Percentiles rank a stretch among this genome's conserved stretches.
phyloP scores from a whole-genome alignment of 2,888 invertebrate genomes.

The Geophilus truncorum region DNA sequence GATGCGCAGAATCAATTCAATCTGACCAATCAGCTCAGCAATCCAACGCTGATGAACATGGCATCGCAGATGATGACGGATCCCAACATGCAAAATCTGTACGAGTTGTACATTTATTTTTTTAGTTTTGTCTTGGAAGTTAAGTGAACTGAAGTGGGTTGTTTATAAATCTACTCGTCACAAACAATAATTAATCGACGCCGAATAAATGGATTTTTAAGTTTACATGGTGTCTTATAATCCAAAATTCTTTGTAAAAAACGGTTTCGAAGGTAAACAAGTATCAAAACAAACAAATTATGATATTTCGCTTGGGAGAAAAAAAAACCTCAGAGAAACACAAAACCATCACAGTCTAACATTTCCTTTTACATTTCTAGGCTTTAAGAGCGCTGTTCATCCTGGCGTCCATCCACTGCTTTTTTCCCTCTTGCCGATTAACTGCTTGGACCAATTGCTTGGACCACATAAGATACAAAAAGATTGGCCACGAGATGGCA shows the following conservation, averaged over 20 bases:
- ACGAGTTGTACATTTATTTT: too few relatives aligned
- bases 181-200: too few relatives aligned
- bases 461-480: too few relatives aligned
- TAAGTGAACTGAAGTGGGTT: background rate
- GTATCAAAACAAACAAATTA: too few relatives aligned
- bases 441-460: conserved; percentile 88
- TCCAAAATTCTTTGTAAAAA: too few relatives aligned
- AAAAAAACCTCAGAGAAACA: too few relatives aligned
- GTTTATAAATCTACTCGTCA: too few relatives aligned
- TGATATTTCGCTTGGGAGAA: too few relatives aligned
- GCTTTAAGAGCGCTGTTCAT: conserved; percentile 81
- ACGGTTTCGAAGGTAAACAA: too few relatives aligned
- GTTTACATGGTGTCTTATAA: too few relatives aligned
- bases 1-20: conserved; percentile 51
- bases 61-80: conserved; percentile 75
- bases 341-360: background rate
- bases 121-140: too few relatives aligned
- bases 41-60: conserved; percentile 77
- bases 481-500: conserved; percentile 92
- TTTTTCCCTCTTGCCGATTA: conserved; percentile 86
- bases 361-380: conserved; percentile 51
- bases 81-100: conserved; percentile 73
- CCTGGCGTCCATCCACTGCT: conserved; percentile 84
- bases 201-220: too few relatives aligned
- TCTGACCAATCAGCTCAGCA: conserved; percentile 64